phyloP scores from a whole-genome alignment of 2,113 vertebrate genomes.

The Strix aluco region DNA sequence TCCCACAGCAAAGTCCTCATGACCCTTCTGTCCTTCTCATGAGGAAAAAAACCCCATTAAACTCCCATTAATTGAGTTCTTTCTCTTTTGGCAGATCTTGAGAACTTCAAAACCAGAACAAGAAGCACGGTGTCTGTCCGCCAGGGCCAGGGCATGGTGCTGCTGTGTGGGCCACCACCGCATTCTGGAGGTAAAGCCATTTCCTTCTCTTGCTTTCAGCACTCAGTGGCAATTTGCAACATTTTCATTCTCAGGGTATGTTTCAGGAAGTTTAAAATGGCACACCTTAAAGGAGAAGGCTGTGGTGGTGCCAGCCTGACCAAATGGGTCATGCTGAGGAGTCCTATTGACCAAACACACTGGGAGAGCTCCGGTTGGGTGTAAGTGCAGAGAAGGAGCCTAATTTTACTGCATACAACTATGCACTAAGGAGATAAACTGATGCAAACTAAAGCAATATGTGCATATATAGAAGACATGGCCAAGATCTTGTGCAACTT shows the following conservation, averaged over 20 bases:
- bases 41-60: neutral
- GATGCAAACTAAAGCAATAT: neutral
- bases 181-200: constrained; percentile 88
- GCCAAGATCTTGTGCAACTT: neutral
- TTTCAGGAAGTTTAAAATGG: neutral
- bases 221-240: rapidly evolving
- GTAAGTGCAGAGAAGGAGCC: neutral
- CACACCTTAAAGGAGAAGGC: too few relatives aligned
- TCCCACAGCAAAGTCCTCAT: neutral
- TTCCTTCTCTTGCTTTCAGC: neutral
- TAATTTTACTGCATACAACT: neutral
- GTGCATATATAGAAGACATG: rapidly evolving
- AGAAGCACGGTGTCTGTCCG: constrained; percentile 92
- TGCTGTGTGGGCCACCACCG: constrained; percentile 91
- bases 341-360: neutral
- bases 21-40: neutral
- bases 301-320: neutral
- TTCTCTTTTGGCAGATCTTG: constrained; percentile 84
- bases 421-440: neutral
- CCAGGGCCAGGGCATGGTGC: constrained; percentile 95
- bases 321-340: neutral
- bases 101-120: constrained; percentile 91
- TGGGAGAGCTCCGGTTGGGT: neutral
- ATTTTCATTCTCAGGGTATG: neutral
- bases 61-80: neutral